Percentiles rank a stretch among this genome's conserved stretches.
Evolutionary conservation across 2,113 vertebrate species (phyloP).

Genomic region (Guaruba guarouba): DNA sequence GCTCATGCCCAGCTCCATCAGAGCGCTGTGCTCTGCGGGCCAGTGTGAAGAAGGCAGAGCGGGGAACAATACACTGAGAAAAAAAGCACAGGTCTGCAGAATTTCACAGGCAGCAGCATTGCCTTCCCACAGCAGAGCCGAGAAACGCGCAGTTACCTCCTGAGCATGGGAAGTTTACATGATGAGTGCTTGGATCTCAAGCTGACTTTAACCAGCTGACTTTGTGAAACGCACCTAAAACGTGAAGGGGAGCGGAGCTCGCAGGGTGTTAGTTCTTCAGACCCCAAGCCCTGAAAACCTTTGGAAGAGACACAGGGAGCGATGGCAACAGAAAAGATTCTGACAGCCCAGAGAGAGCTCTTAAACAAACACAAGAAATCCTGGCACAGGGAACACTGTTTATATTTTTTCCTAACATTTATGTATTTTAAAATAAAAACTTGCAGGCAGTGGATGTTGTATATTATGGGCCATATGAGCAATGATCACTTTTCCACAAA

Average conservation of each 20-base stretch:
- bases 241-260: rapidly evolving
- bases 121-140: neutral
- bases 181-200: neutral
- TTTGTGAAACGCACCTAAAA: neutral
- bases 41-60: neutral
- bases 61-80: neutral
- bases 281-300: neutral
- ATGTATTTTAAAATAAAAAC: slow-evolving; percentile 36
- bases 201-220: slow-evolving; percentile 44
- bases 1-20: neutral
- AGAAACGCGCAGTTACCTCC: neutral
- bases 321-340: neutral
- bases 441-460: neutral
- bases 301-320: neutral
- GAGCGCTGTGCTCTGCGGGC: rapidly evolving
- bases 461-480: neutral
- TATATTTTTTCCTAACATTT: slow-evolving; percentile 30
- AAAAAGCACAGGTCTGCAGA: neutral
- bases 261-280: neutral
- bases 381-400: neutral
- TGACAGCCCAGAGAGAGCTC: neutral
- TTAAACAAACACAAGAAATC: slow-evolving; percentile 12
- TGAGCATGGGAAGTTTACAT: slow-evolving; percentile 44
- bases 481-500: slow-evolving; percentile 29
- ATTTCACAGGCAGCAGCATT: neutral